Base-by-base conservation (phyloP, 2,888 invertebrate genomes). In the Habrosyne pyritoides region DNA sequence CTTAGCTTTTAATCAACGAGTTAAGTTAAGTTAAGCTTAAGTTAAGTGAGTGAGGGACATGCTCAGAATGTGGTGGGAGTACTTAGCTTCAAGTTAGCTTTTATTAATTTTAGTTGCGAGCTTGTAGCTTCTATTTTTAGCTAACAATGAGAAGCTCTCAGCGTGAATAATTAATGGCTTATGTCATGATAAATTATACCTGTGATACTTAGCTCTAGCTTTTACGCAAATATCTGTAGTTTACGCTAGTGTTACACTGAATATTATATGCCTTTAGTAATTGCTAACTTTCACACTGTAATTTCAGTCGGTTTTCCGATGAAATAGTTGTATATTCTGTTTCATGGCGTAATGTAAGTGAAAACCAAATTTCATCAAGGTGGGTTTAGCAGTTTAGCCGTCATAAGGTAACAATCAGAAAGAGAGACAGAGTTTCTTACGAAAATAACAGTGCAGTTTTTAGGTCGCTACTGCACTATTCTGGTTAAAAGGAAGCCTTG, bases 11-110 rank as follows among this genome's bases (percentile, higher is more conserved):
- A 53, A 47, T 47, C 47, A 47, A 47, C 47, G 30, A 42, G 47
- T 47, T 53, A 47, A 47, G 46, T 53, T 26, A 47, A 47, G 53
- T 52, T 52, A 46, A 42, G 42, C 47, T 53, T 47, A 53, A 53
- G 53, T 46, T 46, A 46, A 42, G 53, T 28, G 53, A 42, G 42
- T 42, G 42, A 42, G 42, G 42, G 42, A 42, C 42, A 42, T 42
- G 42, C 42, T 42, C 42, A 42, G 42, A 42, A 42, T 42, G 42
- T 42, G 42, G 42, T n/a, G 42, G 42, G 8, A 18, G 42, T 18
- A n/a, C 42, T 42, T 42, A 42, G 42, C 36, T 33, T 33, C 3
- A 36, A 36, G 36, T 14, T 6, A 36, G 36, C 42, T 42, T 42
- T 42, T 42, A 42, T 42, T 42, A 42, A 42, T 42, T 42, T 42